Evolutionary conservation across 2,888 invertebrate species (phyloP).

Genomic region (Ormyrus rosae): DNA sequence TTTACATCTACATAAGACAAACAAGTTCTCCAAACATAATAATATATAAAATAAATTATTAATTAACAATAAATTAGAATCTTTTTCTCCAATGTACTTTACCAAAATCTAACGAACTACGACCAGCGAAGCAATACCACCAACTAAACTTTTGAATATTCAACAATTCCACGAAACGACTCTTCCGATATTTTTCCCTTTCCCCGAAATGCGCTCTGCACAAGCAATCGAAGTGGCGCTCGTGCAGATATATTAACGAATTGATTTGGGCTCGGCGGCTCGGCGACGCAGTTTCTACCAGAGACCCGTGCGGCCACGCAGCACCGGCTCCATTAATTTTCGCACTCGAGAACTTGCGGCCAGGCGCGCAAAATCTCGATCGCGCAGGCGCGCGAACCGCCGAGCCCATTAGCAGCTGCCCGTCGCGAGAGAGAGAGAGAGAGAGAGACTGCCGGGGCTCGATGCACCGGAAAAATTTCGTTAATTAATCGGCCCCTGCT

Average conservation of each 20-base stretch:
- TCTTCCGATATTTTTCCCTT: too few species aligned
- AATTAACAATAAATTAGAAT: too few species aligned
- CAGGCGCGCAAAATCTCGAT: conserved; percentile 33
- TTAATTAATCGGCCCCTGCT: conserved; percentile 46
- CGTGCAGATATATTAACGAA: conserved; percentile 36
- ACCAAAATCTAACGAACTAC: too few species aligned
- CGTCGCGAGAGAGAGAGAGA: not conserved
- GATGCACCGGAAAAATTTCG: conserved; percentile 33
- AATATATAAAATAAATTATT: too few species aligned
- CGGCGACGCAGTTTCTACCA: conserved; percentile 1
- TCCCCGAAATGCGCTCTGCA: too few species aligned
- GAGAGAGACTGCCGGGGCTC: not conserved
- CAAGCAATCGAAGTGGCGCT: not conserved
- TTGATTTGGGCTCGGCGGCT: conserved; percentile 40
- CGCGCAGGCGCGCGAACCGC: conserved; percentile 10
- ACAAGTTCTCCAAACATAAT: too few species aligned
- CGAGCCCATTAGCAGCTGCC: conserved; percentile 43
- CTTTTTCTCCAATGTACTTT: too few species aligned
- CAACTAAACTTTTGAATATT: too few species aligned
- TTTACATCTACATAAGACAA: too few species aligned
- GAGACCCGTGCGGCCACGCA: too few species aligned
- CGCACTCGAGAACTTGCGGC: conserved; percentile 33
- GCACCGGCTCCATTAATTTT: conserved; percentile 52
- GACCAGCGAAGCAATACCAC: too few species aligned
- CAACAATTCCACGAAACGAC: too few species aligned